Base-by-base conservation (phyloP, 2,113 vertebrate genomes). In the Marmota monax region DNA sequence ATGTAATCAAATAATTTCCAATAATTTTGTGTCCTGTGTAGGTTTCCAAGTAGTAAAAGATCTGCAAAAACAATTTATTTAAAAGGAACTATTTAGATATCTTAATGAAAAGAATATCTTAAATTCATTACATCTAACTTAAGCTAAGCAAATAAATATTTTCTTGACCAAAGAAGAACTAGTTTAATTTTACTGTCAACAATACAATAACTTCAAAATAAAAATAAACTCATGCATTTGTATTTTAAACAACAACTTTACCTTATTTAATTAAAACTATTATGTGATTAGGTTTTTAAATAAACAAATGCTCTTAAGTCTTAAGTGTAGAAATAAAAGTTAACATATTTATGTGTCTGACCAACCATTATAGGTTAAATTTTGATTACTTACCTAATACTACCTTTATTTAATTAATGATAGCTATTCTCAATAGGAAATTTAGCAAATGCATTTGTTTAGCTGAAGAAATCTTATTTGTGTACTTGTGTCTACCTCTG, bases 371-470 rank as follows among this genome's bases (percentile, higher is more conserved):
- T 16, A 84, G 13, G 20, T 74, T 84, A 84, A 51, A 1, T 82
- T 95, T 89, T 95, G 34, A 79, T 90, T 70, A 80, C 34, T 93
- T 93, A 80, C 34, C 7, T 73, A 96, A 61, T 80, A 51, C 73
- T 56, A 89, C 7, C 48, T 34, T 90, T 51, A 92, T 77, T 94
- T 95, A 94, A 92, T 79, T 96, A 39, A 88, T 82, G 20, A 56
- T 61, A 76, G 29, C 16, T 90, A 1, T 91, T 79, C 34, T 82
- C 27, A 95, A 39, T 14, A 67, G 5, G 29, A 11, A 56, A 14
- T 85, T 39, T 83, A 94, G 18, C 27, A 70, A 94, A 88, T 67
- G 18, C 11, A 74, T 90, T 96, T 95, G n/a, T 65, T 93, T 94
- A 86, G 29, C 48, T 77, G 14, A 89, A 93, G 58, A 94, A 95